Conservation (phyloP, 1,140 invertebrate genomes). For the Drosophila hydei region DNA sequence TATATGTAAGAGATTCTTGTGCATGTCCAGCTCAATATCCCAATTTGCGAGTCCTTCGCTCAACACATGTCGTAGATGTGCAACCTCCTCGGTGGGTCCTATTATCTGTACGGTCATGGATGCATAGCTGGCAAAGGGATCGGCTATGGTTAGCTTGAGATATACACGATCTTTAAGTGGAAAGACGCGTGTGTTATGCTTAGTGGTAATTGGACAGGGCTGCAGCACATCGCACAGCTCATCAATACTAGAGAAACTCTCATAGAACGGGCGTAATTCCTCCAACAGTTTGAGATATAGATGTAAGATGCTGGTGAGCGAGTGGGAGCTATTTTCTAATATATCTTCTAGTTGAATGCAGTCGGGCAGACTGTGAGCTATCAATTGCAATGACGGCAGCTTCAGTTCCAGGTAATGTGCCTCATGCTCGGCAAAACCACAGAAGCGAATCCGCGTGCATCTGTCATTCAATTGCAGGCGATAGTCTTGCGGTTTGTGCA, state of each 20-base stretch:
- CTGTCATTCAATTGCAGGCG: conserved; percentile 49
- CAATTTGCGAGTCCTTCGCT: conserved; percentile 72
- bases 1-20: conserved; percentile 77
- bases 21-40: conserved; percentile 74
- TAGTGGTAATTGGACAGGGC: conserved; percentile 63
- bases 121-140: conserved; percentile 63
- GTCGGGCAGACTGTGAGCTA: conserved; percentile 68
- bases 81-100: conserved; percentile 74
- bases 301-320: conserved; percentile 36
- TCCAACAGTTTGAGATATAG: conserved; percentile 68
- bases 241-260: conserved; percentile 71
- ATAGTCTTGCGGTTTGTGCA: conserved; percentile 58
- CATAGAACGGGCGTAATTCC: conserved; percentile 70
- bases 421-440: conserved; percentile 51
- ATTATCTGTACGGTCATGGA: conserved; percentile 71
- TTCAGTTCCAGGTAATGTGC: conserved; percentile 69
- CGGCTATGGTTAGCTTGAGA: conserved; percentile 62
- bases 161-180: conserved; percentile 65
- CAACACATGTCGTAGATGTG: conserved; percentile 55
- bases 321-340: conserved; percentile 38
- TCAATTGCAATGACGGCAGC: conserved; percentile 52
- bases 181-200: conserved; percentile 69
- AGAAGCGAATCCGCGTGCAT: conserved; percentile 54
- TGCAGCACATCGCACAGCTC: conserved; percentile 77
- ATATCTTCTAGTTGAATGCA: conserved; percentile 52